Base-by-base conservation (phyloP, 2,888 invertebrate species). In the Drosophila paracracens region DNA sequence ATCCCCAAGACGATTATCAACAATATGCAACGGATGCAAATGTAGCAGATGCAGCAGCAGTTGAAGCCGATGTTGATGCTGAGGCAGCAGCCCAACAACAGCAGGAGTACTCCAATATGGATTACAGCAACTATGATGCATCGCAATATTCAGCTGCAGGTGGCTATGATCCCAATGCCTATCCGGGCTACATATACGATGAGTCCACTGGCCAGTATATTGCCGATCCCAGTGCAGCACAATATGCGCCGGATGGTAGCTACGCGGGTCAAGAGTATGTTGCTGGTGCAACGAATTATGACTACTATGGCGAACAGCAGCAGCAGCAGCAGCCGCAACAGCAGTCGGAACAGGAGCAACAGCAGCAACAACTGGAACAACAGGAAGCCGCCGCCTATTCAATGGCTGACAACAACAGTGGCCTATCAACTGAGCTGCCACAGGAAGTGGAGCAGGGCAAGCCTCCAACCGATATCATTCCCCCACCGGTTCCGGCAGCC, bases 101-200 rank as follows among this genome's bases (percentile, higher is more conserved):
- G 62, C 85, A 84, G 56, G 89, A 92, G 64, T 92, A 91, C 70
- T 63, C 82, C 27, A 79, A 89, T 69, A 79, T 83, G 61, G 92
- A 92, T 74, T 92, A 92, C 57, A 85, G 88, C 58, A 91, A 92
- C 71, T 93, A 93, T 72, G 92, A 92, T 73, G 82, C 89, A 4
- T 64, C 87, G 10, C 90, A 92, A 43, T 92, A 92, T 67, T 74
- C 72, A 50, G 76, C 75, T 27, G 56, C n/a, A 8, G 56, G 56
- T 38, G 84, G 82, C 67, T 92, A 92, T 74, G 92, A 91, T 82
- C 87, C 91, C 35, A 92, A 85, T 64, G 83, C 88, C 40, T 93
- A 93, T 77, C 91, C 92, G 29, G 92, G 92, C 35, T 93, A 93
- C 65, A 91, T 91, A 69, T 93, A 93, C 76, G 91, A 91, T 36